A percentile compares a stretch with the other conserved stretches of the same genome.
These are phyloP conservation scores for Triplophysa bombifrons DNA, from an alignment of 2,797 vertebrate genomes.

Conservation along the genomic window DNA sequence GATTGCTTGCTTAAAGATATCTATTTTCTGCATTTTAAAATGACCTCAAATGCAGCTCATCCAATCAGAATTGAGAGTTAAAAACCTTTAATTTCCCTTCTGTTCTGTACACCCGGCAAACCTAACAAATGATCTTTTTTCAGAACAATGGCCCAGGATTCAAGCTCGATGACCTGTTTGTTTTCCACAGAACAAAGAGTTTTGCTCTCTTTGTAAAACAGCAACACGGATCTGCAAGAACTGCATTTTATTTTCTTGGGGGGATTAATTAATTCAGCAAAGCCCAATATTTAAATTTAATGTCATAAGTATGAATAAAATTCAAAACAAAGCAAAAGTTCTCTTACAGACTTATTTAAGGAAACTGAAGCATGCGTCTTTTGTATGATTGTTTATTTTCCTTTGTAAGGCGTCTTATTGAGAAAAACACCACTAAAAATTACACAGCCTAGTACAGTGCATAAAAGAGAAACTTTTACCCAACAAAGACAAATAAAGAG, in stretches of 20 bases:
- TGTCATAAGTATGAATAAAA: slow-evolving; percentile 60
- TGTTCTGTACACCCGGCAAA: background rate
- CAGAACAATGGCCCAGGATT: slow-evolving; percentile 36
- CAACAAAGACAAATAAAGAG: slow-evolving; percentile 56
- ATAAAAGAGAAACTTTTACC: slow-evolving; percentile 62
- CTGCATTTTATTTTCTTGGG: slow-evolving; percentile 39
- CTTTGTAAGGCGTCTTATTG: slow-evolving; percentile 55
- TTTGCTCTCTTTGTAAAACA: slow-evolving; percentile 40
- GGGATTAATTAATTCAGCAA: slow-evolving; percentile 53
- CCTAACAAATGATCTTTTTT: slow-evolving; percentile 10
- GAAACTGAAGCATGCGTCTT: slow-evolving; percentile 56
- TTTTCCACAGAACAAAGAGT: slow-evolving; percentile 47
- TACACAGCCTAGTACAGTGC: slow-evolving; percentile 57
- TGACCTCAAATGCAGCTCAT: background rate
- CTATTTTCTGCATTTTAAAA: background rate
- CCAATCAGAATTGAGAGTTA: slow-evolving; percentile 2
- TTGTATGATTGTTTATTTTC: slow-evolving; percentile 47
- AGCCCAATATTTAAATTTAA: slow-evolving; percentile 62
- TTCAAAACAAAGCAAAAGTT: slow-evolving; percentile 45
- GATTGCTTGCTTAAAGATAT: background rate
- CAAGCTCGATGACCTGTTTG: slow-evolving; percentile 31
- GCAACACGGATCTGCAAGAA: background rate
- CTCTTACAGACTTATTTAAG: slow-evolving; percentile 62
- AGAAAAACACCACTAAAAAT: slow-evolving; percentile 66
- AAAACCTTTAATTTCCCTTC: slow-evolving; percentile 1